phyloP scores from a whole-genome alignment of 2,888 invertebrate species.

The Spialia ferax region DNA sequence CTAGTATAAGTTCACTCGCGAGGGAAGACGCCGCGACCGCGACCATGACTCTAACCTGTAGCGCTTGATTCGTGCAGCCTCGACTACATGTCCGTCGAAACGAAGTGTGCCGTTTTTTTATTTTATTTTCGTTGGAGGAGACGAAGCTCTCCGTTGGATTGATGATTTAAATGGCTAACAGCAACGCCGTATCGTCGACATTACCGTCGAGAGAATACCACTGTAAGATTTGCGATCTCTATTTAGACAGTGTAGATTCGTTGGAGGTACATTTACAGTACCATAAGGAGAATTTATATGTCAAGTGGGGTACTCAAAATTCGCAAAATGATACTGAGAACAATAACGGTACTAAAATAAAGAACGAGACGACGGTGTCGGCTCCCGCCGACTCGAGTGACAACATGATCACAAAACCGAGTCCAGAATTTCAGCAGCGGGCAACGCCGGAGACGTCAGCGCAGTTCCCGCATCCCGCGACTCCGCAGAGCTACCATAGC shows the following conservation, averaged over 20 bases:
- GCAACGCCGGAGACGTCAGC: conserved; percentile 86
- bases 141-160: conserved; percentile 79
- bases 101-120: conserved; percentile 77
- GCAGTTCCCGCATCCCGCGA: conserved; percentile 88
- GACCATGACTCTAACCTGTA: conserved; percentile 77
- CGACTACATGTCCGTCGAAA: conserved; percentile 79
- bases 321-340: conserved; percentile 88
- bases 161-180: conserved; percentile 85
- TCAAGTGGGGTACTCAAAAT: conserved; percentile 90
- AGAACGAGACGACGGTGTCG: conserved; percentile 87
- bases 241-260: conserved; percentile 91
- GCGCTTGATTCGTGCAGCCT: conserved; percentile 66
- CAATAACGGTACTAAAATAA: conserved; percentile 89
- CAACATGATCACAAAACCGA: conserved; percentile 87
- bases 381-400: conserved; percentile 93
- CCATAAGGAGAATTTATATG: conserved; percentile 92
- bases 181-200: conserved; percentile 83
- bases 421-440: conserved; percentile 86
- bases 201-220: conserved; percentile 88
- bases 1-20: conserved; percentile 68
- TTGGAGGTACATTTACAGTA: conserved; percentile 93
- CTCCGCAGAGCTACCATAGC: conserved; percentile 89
- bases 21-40: conserved; percentile 61
- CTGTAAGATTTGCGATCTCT: conserved; percentile 92
- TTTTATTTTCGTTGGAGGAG: conserved; percentile 85